These are phyloP conservation scores for Galaxias olidus DNA, from an alignment of 2,797 vertebrate species.

Conservation along the genomic window DNA sequence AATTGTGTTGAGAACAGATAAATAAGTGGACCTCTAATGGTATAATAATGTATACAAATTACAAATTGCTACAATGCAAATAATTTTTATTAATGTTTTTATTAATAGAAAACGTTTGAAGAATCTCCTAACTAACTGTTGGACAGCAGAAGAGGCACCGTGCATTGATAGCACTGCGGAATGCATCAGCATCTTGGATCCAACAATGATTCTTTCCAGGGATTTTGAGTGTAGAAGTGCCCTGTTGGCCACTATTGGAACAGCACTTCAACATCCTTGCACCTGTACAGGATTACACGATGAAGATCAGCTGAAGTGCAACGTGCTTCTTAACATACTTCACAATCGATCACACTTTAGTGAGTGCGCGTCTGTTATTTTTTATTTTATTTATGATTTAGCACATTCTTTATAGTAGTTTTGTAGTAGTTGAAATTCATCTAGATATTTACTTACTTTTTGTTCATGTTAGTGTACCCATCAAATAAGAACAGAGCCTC, in stretches of 20 bases:
- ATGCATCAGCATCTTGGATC: slow-evolving; percentile 76
- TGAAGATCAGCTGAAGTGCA: slow-evolving; percentile 69
- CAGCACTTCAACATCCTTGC: slow-evolving; percentile 78
- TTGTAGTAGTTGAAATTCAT: no score
- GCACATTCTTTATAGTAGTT: not conserved
- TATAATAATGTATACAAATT: not conserved
- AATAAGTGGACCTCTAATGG: not conserved
- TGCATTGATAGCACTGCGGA: slow-evolving; percentile 65
- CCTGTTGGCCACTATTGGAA: slow-evolving; percentile 80
- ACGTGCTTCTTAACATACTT: slow-evolving; percentile 77
- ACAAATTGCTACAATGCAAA: not conserved
- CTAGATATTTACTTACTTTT: not conserved
- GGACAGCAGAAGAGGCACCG: slow-evolving; percentile 58
- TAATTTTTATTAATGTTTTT: slow-evolving; percentile 15
- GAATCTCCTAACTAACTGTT: slow-evolving; percentile 79
- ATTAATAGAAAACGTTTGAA: slow-evolving; percentile 73
- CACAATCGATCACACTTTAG: slow-evolving; percentile 82
- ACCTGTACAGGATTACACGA: slow-evolving; percentile 69
- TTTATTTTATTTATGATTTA: not conserved
- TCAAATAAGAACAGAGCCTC: slow-evolving; percentile 21
- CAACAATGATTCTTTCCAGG: slow-evolving; percentile 70
- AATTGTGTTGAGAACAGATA: not conserved
- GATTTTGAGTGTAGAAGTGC: slow-evolving; percentile 78
- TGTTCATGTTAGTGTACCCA: slow-evolving; percentile 42
- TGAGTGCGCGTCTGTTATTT: slow-evolving; percentile 55